Percentiles rank a stretch among this genome's conserved stretches.
These are phyloP conservation scores for Melinopterus prodromus DNA, from an alignment of 2,888 invertebrate genomes.

Conservation along the genomic window DNA sequence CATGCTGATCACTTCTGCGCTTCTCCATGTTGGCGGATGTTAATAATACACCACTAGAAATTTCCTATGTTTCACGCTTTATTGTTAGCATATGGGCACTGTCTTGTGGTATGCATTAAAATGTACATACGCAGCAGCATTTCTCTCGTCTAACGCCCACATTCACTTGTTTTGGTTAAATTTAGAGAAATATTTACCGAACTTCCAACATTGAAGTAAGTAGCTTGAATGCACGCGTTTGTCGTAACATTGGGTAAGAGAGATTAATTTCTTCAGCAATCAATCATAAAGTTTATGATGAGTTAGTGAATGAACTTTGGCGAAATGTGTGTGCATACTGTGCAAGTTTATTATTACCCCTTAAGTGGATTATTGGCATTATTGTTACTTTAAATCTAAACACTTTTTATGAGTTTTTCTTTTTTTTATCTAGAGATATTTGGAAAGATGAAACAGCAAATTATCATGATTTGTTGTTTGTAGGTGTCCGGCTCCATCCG, in stretches of 20 bases:
- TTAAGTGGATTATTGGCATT: too few relatives aligned
- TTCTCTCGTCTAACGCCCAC: background rate
- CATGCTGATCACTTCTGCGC: background rate
- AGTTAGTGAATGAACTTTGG: too few relatives aligned
- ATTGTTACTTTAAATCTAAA: too few relatives aligned
- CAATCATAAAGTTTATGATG: background rate
- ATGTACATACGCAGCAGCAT: too few relatives aligned
- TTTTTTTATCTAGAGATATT: too few relatives aligned
- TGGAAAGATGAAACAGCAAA: too few relatives aligned
- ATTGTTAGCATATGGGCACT: background rate
- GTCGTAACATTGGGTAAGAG: background rate
- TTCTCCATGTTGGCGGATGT: background rate
- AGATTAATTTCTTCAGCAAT: background rate
- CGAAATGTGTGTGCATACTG: too few relatives aligned
- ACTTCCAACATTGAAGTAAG: background rate
- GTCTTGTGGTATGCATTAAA: background rate
- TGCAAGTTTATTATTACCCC: too few relatives aligned
- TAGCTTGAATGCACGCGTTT: background rate
- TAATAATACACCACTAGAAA: background rate
- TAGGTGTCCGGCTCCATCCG: too few relatives aligned
- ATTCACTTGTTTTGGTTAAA: background rate
- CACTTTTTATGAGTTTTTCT: too few relatives aligned
- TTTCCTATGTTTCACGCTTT: slow-evolving; percentile 8
- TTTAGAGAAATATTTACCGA: background rate
- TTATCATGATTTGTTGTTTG: too few relatives aligned